Evolutionary conservation across 1,140 invertebrate species (phyloP), one percentile per base, ranked within the genome.

Genomic region (Homarus americanus): DNA sequence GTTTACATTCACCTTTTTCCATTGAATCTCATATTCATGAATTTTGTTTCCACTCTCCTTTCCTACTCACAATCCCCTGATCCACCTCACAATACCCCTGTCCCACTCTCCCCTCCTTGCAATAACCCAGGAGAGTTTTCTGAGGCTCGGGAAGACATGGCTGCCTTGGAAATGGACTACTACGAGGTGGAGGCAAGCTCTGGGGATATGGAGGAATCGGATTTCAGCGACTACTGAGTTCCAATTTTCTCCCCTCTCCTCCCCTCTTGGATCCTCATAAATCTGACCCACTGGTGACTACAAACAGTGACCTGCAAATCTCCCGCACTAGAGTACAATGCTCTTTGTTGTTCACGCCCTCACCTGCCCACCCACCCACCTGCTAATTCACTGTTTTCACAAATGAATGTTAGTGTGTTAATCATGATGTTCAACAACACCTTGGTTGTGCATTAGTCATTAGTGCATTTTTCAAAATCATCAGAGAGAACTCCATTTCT

Each of bases 141-240:
- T 36, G 82, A 84, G 66, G 82, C 82, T 24, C 82, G 82, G 36
- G 82, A 84, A 69, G 82, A 84, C 82, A 84, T 66, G 28, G 82
- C 49, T 17, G 82, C 82, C 36, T 58, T 84, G 20, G 82, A 84
- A 32, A 84, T 84, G 82, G 82, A 84, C 40, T 84, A 84, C 40
- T 17, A 34, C 36, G 82, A 84, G 38, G 82, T 84, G 82, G 82
- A 84, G n/a, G 20, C 63, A 69, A 69, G 63, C n/a, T 69, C 63
- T 32, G 7, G 17, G 32, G 63, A 69, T 4, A 24, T 24, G 63
- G 63, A 12, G 9, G 63, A 69, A 20, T 20, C 53, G 12, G 63
- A 32, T 7, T 24, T 24, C 63, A 32, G 20, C 15, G 63, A 69
- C 63, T 69, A 69, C 63, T 69, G 63, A 69, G n/a, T 0, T 69